These are phyloP conservation scores for Corythornis cristatus DNA, from an alignment of 2,113 vertebrate species.

Conservation along the genomic window DNA sequence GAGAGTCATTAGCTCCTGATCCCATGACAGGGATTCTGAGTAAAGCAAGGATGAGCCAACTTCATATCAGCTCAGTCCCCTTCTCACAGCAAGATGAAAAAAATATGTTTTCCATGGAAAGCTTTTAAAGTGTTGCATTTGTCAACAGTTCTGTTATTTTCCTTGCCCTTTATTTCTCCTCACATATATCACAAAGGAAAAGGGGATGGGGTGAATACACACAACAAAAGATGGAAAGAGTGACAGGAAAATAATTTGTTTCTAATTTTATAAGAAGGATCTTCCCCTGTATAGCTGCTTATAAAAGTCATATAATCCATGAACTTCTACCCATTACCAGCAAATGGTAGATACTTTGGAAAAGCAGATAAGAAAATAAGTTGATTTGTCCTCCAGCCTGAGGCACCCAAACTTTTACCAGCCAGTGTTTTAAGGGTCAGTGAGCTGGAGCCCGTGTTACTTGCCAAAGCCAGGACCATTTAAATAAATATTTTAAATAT, in stretches of 20 bases:
- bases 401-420: background rate
- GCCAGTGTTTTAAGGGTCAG: background rate
- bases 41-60: background rate
- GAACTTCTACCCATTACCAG: background rate
- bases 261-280: background rate
- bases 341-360: background rate
- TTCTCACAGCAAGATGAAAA: background rate
- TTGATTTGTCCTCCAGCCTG: background rate
- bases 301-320: background rate
- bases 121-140: background rate
- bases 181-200: background rate
- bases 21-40: background rate
- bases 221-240: background rate
- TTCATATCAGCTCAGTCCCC: background rate
- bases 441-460: background rate
- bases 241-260: background rate
- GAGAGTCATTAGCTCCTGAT: conserved; percentile 11
- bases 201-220: background rate
- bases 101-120: background rate
- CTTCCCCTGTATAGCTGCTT: background rate
- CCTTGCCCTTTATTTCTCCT: background rate
- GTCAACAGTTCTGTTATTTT: background rate
- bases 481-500: background rate
- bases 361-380: background rate
- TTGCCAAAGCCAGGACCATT: background rate